Evolutionary conservation across 2,113 vertebrate species (phyloP).

Genomic region (Psammodynastes pulverulentus): DNA sequence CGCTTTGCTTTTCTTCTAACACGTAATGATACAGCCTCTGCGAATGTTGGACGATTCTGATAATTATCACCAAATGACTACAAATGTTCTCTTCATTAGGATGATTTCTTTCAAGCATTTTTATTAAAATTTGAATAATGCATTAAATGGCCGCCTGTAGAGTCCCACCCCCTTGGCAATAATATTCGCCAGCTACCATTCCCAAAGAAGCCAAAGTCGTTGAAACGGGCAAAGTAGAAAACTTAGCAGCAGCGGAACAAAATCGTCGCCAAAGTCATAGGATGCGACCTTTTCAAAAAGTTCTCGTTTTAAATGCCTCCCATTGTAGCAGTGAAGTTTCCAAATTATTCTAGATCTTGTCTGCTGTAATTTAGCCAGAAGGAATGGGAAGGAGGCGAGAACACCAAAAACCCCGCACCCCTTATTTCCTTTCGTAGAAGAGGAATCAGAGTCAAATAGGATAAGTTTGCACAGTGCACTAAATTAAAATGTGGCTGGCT

Average conservation of each 20-base stretch:
- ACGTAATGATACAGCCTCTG: constrained; percentile 96
- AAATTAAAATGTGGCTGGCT: neutral
- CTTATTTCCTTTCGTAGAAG: constrained; percentile 36
- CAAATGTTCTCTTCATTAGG: constrained; percentile 99
- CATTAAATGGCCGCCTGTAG: constrained; percentile 71
- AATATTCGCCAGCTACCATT: constrained; percentile 54
- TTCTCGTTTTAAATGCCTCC: constrained; percentile 42
- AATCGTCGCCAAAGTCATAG: constrained; percentile 1
- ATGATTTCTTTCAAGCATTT: constrained; percentile 89
- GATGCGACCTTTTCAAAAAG: constrained; percentile 22
- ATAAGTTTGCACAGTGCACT: constrained; percentile 22
- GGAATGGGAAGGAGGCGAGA: constrained; percentile 41
- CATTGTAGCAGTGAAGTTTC: constrained; percentile 44
- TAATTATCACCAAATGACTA: constrained; percentile 99
- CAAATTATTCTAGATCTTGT: constrained; percentile 39
- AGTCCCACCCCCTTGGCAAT: constrained; percentile 51
- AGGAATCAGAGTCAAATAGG: constrained; percentile 34
- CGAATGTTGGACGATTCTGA: constrained; percentile 92
- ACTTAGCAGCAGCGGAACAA: constrained; percentile 6
- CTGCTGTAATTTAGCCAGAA: constrained; percentile 49
- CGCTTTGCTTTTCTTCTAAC: constrained; percentile 96
- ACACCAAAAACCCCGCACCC: neutral
- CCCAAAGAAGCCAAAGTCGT: constrained; percentile 6
- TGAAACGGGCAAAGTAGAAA: neutral
- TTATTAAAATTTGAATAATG: constrained; percentile 74